phyloP scores from a whole-genome alignment of 1,140 invertebrate genomes.

The Hermatobates lingyangjiaoensis region DNA sequence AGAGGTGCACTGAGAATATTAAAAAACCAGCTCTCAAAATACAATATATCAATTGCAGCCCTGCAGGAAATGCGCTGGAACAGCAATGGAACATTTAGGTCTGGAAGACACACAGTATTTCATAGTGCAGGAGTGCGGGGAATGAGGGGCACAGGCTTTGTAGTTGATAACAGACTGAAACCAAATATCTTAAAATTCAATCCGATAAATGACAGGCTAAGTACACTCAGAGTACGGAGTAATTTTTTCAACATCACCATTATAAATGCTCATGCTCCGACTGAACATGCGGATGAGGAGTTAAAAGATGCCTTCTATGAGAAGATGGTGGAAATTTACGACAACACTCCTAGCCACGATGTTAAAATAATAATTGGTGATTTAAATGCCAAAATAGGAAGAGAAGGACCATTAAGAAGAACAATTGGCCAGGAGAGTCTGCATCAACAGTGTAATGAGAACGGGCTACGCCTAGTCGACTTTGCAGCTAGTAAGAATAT shows the following conservation, averaged over 20 bases:
- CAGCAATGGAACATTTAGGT: conserved; percentile 4
- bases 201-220: too few species aligned
- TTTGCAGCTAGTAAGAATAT: conserved; percentile 14
- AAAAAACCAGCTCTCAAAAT: not conserved
- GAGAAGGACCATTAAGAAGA: conserved; percentile 1
- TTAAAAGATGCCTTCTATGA: too few species aligned
- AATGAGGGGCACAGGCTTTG: conserved; percentile 5
- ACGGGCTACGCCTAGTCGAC: conserved; percentile 12
- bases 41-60: conserved; percentile 5
- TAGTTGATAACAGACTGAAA: conserved; percentile 2
- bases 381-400: too few species aligned
- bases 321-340: too few species aligned
- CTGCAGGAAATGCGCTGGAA: conserved; percentile 7
- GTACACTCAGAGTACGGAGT: conserved; percentile 5
- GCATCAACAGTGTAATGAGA: conserved; percentile 15
- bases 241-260: conserved; percentile 8
- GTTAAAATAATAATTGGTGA: too few species aligned
- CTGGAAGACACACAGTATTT: not conserved
- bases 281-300: too few species aligned
- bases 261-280: conserved; percentile 7
- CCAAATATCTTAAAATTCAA: too few species aligned
- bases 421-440: conserved; percentile 16
- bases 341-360: too few species aligned
- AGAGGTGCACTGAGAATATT: not conserved
- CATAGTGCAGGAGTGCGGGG: not conserved